Evolutionary conservation across 2,797 vertebrate species (phyloP).

Genomic region (Labeo calbasu): DNA sequence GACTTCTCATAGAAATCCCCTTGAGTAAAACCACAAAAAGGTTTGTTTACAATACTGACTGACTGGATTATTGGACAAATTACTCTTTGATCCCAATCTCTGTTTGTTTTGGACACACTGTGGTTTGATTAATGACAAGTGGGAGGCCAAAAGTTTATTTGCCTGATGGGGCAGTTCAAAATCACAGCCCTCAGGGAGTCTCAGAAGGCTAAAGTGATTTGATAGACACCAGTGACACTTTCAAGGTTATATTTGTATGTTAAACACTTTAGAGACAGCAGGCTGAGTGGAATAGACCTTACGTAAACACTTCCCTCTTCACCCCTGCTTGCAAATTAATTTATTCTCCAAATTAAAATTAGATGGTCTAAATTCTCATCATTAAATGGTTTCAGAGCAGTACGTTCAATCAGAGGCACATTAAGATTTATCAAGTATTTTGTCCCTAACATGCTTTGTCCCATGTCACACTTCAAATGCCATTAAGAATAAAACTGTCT

Average conservation of each 20-base stretch:
- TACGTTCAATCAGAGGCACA: not conserved
- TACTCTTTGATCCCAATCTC: constrained; percentile 32
- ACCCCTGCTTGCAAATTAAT: constrained; percentile 34
- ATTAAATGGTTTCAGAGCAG: not conserved
- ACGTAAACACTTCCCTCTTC: constrained; percentile 57
- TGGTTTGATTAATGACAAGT: constrained; percentile 30
- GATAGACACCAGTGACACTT: constrained; percentile 64
- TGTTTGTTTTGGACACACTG: constrained; percentile 34
- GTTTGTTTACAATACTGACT: not conserved
- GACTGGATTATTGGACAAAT: constrained; percentile 30
- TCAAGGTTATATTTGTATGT: constrained; percentile 65
- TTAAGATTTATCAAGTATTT: not conserved
- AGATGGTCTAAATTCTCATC: constrained; percentile 20
- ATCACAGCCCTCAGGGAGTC: constrained; percentile 4
- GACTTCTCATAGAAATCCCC: constrained; percentile 19
- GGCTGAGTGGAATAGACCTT: constrained; percentile 61
- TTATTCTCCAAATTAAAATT: constrained; percentile 20
- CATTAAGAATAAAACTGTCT: not conserved
- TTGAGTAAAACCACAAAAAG: constrained; percentile 18
- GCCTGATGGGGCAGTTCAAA: constrained; percentile 28
- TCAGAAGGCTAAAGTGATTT: constrained; percentile 18
- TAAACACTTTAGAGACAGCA: constrained; percentile 60
- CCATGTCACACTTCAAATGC: not conserved
- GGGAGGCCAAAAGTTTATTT: constrained; percentile 26
- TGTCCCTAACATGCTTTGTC: not conserved